phyloP scores from a whole-genome alignment of 1,140 invertebrate species.

The Macrotrachela quadricornifera region DNA sequence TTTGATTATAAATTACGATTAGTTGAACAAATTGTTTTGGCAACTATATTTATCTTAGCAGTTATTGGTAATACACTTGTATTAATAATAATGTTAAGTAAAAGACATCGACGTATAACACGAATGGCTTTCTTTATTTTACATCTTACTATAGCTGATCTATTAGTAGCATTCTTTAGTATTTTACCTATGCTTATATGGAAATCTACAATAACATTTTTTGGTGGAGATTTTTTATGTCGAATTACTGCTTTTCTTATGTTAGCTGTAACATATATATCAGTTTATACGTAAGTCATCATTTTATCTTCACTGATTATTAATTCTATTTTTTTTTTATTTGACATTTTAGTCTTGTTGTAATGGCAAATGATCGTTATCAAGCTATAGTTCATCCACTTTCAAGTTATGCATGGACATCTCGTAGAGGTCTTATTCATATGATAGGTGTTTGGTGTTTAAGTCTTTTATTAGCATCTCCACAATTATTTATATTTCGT shows the following conservation, averaged over 20 bases:
- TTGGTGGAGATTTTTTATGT: constrained; percentile 42
- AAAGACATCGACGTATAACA: constrained; percentile 22
- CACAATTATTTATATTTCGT: constrained; percentile 39
- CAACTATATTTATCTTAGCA: too few species aligned
- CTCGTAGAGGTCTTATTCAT: constrained; percentile 17
- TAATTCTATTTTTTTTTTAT: constrained; percentile 41
- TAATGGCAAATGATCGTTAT: constrained; percentile 36
- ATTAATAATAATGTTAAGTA: too few species aligned
- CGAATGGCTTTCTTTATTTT: constrained; percentile 52
- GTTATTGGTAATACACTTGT: too few species aligned
- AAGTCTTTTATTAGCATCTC: constrained; percentile 39
- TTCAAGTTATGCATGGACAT: constrained; percentile 13
- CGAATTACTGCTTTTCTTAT: constrained; percentile 10
- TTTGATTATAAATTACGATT: too few species aligned
- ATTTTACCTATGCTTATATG: constrained; percentile 49
- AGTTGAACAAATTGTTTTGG: too few species aligned
- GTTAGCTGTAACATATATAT: constrained; percentile 43
- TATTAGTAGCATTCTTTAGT: constrained; percentile 46
- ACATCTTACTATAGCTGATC: constrained; percentile 46
- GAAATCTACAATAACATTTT: constrained; percentile 43
- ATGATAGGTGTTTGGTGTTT: constrained; percentile 41
- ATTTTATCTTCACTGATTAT: neutral
- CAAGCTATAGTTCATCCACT: constrained; percentile 42
- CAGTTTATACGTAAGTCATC: constrained; percentile 27
- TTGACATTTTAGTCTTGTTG: constrained; percentile 44